These are phyloP conservation scores for Microplitis deprimator DNA, from an alignment of 2,888 invertebrate genomes.

Conservation along the genomic window DNA sequence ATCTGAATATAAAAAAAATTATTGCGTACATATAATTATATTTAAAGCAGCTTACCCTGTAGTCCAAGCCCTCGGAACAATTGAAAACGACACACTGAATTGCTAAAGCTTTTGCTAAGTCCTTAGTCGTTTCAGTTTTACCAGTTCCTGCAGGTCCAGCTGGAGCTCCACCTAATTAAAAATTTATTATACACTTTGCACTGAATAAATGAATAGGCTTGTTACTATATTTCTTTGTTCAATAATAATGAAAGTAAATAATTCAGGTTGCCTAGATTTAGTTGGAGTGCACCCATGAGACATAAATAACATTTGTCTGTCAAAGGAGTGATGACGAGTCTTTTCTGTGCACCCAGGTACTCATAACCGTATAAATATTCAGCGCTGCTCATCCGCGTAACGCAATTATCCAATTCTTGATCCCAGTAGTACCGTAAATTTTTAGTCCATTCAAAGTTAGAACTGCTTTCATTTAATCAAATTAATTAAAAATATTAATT, in stretches of 20 bases:
- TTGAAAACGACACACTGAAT: conserved; percentile 94
- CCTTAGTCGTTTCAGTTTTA: conserved; percentile 93
- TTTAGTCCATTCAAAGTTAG: conserved; percentile 89
- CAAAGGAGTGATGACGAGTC: conserved; percentile 90
- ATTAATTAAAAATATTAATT: conserved; percentile 12
- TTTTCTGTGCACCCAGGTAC: conserved; percentile 89
- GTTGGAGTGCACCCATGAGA: conserved; percentile 90
- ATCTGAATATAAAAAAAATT: conserved; percentile 72
- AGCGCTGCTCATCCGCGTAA: conserved; percentile 89
- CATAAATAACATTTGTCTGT: conserved; percentile 92
- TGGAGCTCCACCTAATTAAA: conserved; percentile 82
- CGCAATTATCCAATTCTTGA: conserved; percentile 82
- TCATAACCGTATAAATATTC: conserved; percentile 90
- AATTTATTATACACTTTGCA: not conserved
- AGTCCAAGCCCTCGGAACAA: conserved; percentile 85
- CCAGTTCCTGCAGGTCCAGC: conserved; percentile 92
- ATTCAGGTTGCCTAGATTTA: conserved; percentile 78
- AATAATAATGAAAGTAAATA: not conserved
- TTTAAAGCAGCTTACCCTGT: conserved; percentile 67
- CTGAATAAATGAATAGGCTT: too few species aligned
- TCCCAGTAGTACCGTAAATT: conserved; percentile 93
- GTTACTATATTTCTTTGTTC: not conserved
- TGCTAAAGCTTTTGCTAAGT: conserved; percentile 88
- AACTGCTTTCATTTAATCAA: conserved; percentile 66
- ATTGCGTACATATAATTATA: conserved; percentile 1